Conservation (phyloP, 2,888 invertebrate genomes). For the Pollenia griseotomentosa region DNA sequence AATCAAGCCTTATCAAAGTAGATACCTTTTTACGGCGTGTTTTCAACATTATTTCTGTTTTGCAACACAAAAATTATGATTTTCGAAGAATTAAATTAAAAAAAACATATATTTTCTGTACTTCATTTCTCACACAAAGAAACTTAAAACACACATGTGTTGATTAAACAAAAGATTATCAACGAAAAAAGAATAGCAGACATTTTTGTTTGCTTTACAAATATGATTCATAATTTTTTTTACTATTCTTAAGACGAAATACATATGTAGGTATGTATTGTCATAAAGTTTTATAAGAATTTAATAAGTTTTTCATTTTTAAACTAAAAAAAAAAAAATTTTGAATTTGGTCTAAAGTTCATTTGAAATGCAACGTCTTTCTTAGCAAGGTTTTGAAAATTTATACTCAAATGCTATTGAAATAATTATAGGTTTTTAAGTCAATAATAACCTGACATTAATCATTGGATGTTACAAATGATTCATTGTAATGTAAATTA, state of each 20-base stretch:
- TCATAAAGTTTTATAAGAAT: not conserved
- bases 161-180: constrained; percentile 25
- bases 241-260: not conserved
- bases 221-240: constrained; percentile 43
- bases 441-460: constrained; percentile 11
- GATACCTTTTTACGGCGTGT: constrained; percentile 26
- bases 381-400: constrained; percentile 4
- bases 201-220: not conserved
- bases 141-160: not conserved
- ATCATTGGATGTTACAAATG: constrained; percentile 33
- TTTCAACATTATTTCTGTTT: not conserved
- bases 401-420: constrained; percentile 4
- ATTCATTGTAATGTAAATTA: constrained; percentile 35
- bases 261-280: too few species aligned
- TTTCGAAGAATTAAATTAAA: constrained; percentile 12
- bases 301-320: not conserved
- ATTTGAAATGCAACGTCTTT: constrained; percentile 8
- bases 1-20: constrained; percentile 21
- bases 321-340: not conserved
- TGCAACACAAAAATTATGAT: not conserved
- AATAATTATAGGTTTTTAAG: not conserved
- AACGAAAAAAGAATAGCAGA: not conserved
- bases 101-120: not conserved
- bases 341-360: constrained; percentile 29
- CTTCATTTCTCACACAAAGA: not conserved